Percentiles rank a stretch among this genome's conserved stretches.
These are phyloP conservation scores for Argyrosomus regius DNA, from an alignment of 2,797 vertebrate genomes.

Conservation along the genomic window DNA sequence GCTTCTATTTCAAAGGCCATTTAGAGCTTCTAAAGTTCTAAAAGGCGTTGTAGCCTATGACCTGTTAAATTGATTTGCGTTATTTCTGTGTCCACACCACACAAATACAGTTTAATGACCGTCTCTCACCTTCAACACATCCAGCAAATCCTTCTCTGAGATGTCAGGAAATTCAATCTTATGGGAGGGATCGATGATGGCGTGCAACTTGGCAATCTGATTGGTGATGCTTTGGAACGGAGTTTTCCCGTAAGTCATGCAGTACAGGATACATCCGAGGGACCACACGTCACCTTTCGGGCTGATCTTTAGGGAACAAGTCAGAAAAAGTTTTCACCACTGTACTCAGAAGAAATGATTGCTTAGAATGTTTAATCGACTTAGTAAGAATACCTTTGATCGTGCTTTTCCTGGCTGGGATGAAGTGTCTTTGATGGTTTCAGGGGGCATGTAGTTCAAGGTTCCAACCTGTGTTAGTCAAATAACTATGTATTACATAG, in stretches of 20 bases:
- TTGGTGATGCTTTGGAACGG: slow-evolving; percentile 97
- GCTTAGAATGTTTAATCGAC: neutral
- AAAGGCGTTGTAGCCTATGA: too few species aligned
- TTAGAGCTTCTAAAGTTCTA: too few species aligned
- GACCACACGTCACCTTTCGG: slow-evolving; percentile 99
- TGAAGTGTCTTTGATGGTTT: slow-evolving; percentile 96
- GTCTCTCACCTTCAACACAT: slow-evolving; percentile 92
- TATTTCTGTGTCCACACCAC: neutral
- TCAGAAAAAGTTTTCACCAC: neutral
- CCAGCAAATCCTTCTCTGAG: slow-evolving; percentile 93
- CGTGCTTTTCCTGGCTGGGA: slow-evolving; percentile 89
- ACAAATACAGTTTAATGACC: neutral
- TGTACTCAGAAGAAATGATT: neutral
- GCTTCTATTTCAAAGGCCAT: neutral
- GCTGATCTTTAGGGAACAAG: slow-evolving; percentile 89
- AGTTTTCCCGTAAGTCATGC: slow-evolving; percentile 96
- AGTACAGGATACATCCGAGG: slow-evolving; percentile 96
- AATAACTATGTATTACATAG: slow-evolving; percentile 21
- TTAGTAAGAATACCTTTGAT: slow-evolving; percentile 88
- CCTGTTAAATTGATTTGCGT: too few species aligned
- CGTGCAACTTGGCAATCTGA: slow-evolving; percentile 94
- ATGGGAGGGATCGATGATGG: slow-evolving; percentile 92
- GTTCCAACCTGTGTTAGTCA: slow-evolving; percentile 90
- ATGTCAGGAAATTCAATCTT: slow-evolving; percentile 94
- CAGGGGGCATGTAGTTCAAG: slow-evolving; percentile 98